Base-by-base conservation (phyloP, 2,113 vertebrate genomes). In the Illadopsis cleaveri region DNA sequence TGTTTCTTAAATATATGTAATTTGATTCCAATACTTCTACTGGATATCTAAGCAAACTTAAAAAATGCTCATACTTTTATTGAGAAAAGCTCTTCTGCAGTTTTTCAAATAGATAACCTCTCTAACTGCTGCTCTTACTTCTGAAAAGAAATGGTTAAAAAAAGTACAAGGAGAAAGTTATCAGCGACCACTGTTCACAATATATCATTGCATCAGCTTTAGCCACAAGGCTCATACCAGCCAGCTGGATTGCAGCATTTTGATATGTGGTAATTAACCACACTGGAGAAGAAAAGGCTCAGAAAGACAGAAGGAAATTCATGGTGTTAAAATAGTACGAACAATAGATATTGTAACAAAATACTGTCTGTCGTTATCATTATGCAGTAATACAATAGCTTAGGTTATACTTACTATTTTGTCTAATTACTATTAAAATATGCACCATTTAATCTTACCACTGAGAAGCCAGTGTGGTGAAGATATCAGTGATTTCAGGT, bases 381-480 rank as follows among this genome's bases (percentile, higher is more conserved):
- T 89, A 79, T 1, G 6, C 54, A 65, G 48, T 48, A 82, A 90
- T 82, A 71, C 12, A 83, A 50, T 15, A 90, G 30, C 53, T 89
- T 16, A 54, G 85, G 72, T 42, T 77, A 90, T 65, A 77, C 62
- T 83, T 82, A 61, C 7, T 80, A 37, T 79, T 71, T 58, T 35
- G 38, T 65, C 28, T 80, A 71, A 77, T 60, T 82, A 42, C 6
- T 71, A 68, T 30, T 9, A 45, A 58, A 78, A 53, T 80, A 17
- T 16, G 17, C 18, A 82, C 42, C 30, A 75, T 68, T 65, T 21
- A 61, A 40, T 95, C 98, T 95, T 97, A 99, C 99, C 99, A 99
- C 94, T 98, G 98, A 91, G 98, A 98, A 87, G 99, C 98, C 94
- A 99, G 93, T 82, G 98, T 98, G 78, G 98, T 97, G 86, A 99